Base-by-base conservation (phyloP, 2,888 invertebrate genomes). In the Apamea monoglypha region DNA sequence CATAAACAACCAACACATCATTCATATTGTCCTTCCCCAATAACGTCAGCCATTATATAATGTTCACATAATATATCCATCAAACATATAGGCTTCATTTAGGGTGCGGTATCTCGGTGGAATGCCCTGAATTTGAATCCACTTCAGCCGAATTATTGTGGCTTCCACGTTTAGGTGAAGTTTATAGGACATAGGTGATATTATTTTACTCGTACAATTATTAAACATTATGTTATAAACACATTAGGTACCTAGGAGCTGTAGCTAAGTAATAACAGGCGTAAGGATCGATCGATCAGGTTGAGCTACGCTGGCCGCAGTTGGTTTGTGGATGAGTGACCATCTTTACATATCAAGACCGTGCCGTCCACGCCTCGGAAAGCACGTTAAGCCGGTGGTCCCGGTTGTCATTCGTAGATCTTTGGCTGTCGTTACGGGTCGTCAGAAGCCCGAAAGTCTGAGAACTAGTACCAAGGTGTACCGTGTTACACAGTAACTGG, bases 61-160 rank as follows among this genome's bases (percentile, higher is more conserved):
- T 32, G 25, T 18, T 36, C 25, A 21, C 21, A 6, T 44, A 59
- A 21, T 14, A 59, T 32, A 71, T 21, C 16, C 18, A 32, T 53
- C 14, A 16, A 32, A 68, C 32, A n/a, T 61, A 18, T 25, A 56
- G 14, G 44, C 16, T 56, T 40, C 50, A 73, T 66, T 53, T 64
- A 59, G 32, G 44, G 29, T 64, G 68, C 44, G 83, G 85, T 32
- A 81, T 81, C 12, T 63, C 50, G 12, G 36, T 64, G 75, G 85
- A 68, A 83, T 83, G 63, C 64, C 50, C 4, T 61, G 81, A 85
- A 83, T 83, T 81, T 68, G 81, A 81, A 83, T 50, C 72, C 21
- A 59, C 64, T 73, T 10, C 10, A 16, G 16, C 21, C 36, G 44
- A 64, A 81, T 85, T 61, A 56, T 71, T 85, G 68, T 61, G 74